Evolutionary conservation across 2,113 vertebrate species (phyloP).

Genomic region (Dissostichus mawsoni): DNA sequence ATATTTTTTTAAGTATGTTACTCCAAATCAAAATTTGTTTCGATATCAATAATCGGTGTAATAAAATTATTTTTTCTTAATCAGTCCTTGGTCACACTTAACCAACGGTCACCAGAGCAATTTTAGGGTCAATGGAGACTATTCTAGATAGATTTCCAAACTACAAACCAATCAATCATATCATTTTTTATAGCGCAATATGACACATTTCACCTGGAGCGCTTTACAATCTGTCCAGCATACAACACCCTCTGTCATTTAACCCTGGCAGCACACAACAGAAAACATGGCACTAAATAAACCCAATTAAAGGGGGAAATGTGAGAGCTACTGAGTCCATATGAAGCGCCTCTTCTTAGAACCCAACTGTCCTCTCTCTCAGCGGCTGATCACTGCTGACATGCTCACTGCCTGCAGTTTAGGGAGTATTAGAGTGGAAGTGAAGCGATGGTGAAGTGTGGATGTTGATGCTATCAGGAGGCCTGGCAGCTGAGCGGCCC

Average conservation of each 20-base stretch:
- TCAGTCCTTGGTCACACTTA: not conserved
- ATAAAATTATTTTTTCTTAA: not conserved
- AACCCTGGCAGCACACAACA: too few relatives aligned
- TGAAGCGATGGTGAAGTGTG: constrained; percentile 52
- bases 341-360: constrained; percentile 15
- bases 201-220: too few relatives aligned
- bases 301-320: too few relatives aligned
- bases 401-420: constrained; percentile 40
- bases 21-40: not conserved
- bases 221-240: too few relatives aligned
- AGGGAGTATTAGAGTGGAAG: constrained; percentile 46
- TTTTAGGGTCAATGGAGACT: not conserved
- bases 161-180: not conserved
- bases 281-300: too few relatives aligned
- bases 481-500: constrained; percentile 59
- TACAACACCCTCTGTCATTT: too few relatives aligned
- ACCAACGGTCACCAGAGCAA: not conserved
- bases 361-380: constrained; percentile 38
- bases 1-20: not conserved
- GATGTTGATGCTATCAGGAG: constrained; percentile 65
- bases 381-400: constrained; percentile 49
- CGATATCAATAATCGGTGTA: not conserved
- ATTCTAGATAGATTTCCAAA: constrained; percentile 3
- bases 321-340: too few relatives aligned
- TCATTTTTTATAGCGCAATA: too few relatives aligned